Conservation (phyloP, 2,888 invertebrate genomes). For the Amblyjoppa proteus region DNA sequence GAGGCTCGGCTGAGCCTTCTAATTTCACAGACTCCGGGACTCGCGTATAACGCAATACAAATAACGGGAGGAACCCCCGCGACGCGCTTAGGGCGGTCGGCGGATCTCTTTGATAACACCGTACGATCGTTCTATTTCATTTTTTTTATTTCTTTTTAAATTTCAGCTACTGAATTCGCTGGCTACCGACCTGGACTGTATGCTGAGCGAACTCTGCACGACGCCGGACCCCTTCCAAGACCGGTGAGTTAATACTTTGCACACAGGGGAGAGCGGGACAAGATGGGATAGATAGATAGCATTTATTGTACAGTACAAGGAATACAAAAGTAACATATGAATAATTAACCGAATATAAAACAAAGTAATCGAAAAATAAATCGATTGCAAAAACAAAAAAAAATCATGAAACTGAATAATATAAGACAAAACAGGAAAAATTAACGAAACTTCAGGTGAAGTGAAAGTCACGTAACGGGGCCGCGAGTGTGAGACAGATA, state of each 20-base stretch:
- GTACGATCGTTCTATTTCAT: not conserved
- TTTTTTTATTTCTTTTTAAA: conserved; percentile 57
- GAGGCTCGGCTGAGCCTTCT: conserved; percentile 75
- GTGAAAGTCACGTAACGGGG: too few species aligned
- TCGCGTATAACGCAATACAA: conserved; percentile 77
- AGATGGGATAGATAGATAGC: too few species aligned
- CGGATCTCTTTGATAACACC: conserved; percentile 8
- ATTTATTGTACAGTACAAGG: too few species aligned
- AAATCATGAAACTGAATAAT: too few species aligned
- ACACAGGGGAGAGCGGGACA: too few species aligned
- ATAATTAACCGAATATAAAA: too few species aligned
- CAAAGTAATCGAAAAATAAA: too few species aligned
- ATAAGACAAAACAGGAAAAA: too few species aligned
- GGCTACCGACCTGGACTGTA: conserved; percentile 94
- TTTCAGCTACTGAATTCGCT: conserved; percentile 92
- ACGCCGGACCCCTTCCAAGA: conserved; percentile 85
- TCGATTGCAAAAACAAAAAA: too few species aligned
- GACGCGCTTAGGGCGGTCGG: not conserved
- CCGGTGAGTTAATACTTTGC: conserved; percentile 75
- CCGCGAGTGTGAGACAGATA: too few species aligned
- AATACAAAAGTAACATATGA: too few species aligned
- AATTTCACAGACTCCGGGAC: conserved; percentile 80
- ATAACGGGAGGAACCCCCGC: conserved; percentile 59
- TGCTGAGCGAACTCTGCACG: conserved; percentile 93
- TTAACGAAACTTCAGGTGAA: too few species aligned